phyloP scores from a whole-genome alignment of 2,797 vertebrate species.

The Arnoldichthys spilopterus region DNA sequence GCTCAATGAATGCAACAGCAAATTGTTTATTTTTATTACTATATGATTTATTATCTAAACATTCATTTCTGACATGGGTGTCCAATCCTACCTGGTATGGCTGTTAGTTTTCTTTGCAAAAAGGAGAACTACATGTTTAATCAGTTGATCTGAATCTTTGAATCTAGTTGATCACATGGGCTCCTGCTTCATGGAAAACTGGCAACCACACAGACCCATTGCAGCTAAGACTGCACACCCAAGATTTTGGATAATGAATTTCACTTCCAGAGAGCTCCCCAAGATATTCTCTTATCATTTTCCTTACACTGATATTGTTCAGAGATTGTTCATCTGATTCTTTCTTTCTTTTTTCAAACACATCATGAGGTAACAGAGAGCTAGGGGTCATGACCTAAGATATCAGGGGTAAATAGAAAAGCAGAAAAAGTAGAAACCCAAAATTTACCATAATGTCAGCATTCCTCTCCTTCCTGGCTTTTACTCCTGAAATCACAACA shows the following conservation, averaged over 20 bases:
- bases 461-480: slow-evolving; percentile 19
- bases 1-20: not conserved
- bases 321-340: not conserved
- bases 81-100: too few relatives aligned
- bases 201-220: too few relatives aligned
- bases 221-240: too few relatives aligned
- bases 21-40: not conserved
- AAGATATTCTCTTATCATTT: not conserved
- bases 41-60: not conserved
- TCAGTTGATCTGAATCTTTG: too few relatives aligned
- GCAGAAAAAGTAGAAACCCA: not conserved
- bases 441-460: not conserved
- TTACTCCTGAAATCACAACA: slow-evolving; percentile 15
- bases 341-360: not conserved
- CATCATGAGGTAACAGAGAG: not conserved
- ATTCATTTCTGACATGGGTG: not conserved
- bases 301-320: not conserved
- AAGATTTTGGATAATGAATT: too few relatives aligned
- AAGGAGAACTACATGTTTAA: too few relatives aligned
- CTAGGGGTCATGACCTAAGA: not conserved
- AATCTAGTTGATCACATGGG: too few relatives aligned
- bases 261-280: not conserved
- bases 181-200: too few relatives aligned
- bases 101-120: too few relatives aligned
- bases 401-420: too few relatives aligned